Evolutionary conservation across 1,140 invertebrate species (phyloP).

Genomic region (Matsumurasca onukii): DNA sequence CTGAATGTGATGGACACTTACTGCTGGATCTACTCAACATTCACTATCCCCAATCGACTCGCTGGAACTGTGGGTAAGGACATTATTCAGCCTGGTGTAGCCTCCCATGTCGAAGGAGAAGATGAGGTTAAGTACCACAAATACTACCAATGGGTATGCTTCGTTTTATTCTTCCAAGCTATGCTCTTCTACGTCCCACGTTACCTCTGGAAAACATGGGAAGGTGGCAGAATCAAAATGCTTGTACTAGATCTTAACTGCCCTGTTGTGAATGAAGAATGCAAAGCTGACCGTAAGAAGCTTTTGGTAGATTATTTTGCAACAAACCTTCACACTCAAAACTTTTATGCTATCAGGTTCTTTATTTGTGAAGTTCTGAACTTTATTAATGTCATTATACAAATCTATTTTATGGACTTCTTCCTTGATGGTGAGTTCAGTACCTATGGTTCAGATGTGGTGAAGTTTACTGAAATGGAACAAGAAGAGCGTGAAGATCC

Average conservation of each 20-base stretch:
- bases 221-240: slow-evolving; percentile 60
- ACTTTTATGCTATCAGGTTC: slow-evolving; percentile 50
- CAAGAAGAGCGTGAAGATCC: slow-evolving; percentile 68
- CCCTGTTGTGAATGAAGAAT: slow-evolving; percentile 55
- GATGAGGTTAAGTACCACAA: slow-evolving; percentile 66
- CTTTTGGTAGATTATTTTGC: slow-evolving; percentile 44
- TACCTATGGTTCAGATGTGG: slow-evolving; percentile 50
- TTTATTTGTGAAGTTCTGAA: slow-evolving; percentile 53
- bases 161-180: slow-evolving; percentile 78
- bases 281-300: slow-evolving; percentile 53
- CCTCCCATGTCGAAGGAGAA: slow-evolving; percentile 46
- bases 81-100: slow-evolving; percentile 44
- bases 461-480: slow-evolving; percentile 59
- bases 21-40: slow-evolving; percentile 79
- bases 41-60: slow-evolving; percentile 52
- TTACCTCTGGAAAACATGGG: slow-evolving; percentile 76
- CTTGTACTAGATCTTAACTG: slow-evolving; percentile 48
- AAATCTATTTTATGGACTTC: slow-evolving; percentile 65
- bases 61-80: slow-evolving; percentile 42
- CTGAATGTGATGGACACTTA: slow-evolving; percentile 65
- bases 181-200: slow-evolving; percentile 71
- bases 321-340: slow-evolving; percentile 44
- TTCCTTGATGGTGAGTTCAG: slow-evolving; percentile 68
- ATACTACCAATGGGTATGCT: slow-evolving; percentile 90
- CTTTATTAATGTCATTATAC: slow-evolving; percentile 52